These are phyloP conservation scores for Dendronephthya gigantea DNA, from an alignment of 64 coral and sea anemone species.

Conservation along the genomic window DNA sequence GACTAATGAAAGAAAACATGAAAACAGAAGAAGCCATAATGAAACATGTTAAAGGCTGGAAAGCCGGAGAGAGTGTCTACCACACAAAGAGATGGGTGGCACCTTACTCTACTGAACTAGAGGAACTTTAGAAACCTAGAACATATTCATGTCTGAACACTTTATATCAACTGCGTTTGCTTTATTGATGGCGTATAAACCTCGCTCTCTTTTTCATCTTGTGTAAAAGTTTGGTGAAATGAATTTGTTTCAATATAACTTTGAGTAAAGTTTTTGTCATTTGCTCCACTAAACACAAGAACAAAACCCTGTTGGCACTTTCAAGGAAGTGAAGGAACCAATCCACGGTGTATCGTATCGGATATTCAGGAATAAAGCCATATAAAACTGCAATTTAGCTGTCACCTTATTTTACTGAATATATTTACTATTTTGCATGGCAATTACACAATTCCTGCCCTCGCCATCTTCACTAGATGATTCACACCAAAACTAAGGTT, in stretches of 20 bases:
- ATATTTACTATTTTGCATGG: no score
- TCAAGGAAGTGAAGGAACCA: no score
- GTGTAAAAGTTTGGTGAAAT: not conserved
- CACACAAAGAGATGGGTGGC: conserved; percentile 83
- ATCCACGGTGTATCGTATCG: no score
- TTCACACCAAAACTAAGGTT: no score
- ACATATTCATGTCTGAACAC: no score
- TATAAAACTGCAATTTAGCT: no score
- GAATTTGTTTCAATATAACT: not conserved
- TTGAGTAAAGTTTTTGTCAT: not conserved
- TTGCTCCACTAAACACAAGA: not conserved
- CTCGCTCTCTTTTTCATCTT: not conserved
- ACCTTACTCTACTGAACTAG: conserved; percentile 58
- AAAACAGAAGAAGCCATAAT: conserved; percentile 74
- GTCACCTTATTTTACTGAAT: no score
- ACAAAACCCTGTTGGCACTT: no score
- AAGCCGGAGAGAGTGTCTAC: conserved; percentile 88
- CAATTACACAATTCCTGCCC: no score
- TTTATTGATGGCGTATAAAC: not conserved
- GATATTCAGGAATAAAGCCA: no score
- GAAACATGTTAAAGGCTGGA: conserved; percentile 97
- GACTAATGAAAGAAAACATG: conserved; percentile 82
- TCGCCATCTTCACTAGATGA: no score
- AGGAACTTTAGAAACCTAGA: conserved; percentile 41
- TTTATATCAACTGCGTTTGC: not conserved